A percentile compares a stretch with the other conserved stretches of the same genome.
phyloP scores from a whole-genome alignment of 2,113 vertebrate species.

The Rousettus leschenaultii region DNA sequence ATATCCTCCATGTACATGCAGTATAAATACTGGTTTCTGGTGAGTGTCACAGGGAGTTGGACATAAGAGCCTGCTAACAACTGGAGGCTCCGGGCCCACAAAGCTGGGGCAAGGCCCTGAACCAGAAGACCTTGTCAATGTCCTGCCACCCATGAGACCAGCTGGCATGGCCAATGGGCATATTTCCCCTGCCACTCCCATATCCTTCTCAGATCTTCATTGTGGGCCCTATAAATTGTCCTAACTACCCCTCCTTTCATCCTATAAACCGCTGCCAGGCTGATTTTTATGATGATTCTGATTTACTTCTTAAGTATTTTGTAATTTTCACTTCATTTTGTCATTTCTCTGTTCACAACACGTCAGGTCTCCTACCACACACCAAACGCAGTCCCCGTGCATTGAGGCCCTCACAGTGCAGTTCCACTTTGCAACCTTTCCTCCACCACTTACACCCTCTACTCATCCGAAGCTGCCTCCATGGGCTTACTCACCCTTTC shows the following conservation, averaged over 20 bases:
- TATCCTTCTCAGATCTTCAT: not conserved
- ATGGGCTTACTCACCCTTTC: not conserved
- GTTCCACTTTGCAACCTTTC: too few species aligned
- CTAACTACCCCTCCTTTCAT: not conserved
- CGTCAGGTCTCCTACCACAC: not conserved
- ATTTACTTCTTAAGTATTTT: not conserved
- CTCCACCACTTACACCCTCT: not conserved
- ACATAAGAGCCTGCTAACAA: not conserved
- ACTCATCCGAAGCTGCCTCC: not conserved
- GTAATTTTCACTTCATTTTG: not conserved
- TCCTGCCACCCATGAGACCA: not conserved
- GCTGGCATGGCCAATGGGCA: not conserved
- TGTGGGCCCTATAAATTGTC: not conserved
- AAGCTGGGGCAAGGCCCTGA: not conserved
- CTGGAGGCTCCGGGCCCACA: not conserved
- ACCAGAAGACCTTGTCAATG: not conserved
- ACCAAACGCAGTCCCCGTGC: not conserved
- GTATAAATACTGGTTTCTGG: not conserved
- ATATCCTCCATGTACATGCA: not conserved
- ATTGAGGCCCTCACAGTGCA: not conserved
- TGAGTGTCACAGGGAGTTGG: not conserved
- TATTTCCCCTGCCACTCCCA: not conserved
- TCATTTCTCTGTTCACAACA: slow-evolving; percentile 17
- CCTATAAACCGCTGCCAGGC: not conserved
- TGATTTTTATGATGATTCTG: not conserved